Base-by-base conservation (phyloP, 1,140 invertebrate genomes). In the Tachypleus tridentatus region DNA sequence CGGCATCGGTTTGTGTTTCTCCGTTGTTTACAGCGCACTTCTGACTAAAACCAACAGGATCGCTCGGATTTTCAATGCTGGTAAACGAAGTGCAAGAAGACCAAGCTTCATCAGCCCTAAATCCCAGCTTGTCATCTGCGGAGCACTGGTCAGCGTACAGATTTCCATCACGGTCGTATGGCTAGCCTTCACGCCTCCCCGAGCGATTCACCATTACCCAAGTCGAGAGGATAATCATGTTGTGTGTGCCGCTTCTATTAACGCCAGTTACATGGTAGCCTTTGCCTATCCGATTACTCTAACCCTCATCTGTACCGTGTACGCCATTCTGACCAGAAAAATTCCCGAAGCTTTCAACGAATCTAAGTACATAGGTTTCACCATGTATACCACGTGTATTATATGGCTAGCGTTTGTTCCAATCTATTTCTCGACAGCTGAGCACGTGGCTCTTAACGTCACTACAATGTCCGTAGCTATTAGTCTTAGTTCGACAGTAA, bases 361-460 rank as follows among this genome's bases (percentile, higher is more conserved):
- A 78, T 92, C 89, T 68, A 93, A 95, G 69, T 80, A 80, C 77
- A 95, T 95, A 73, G 93, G 93, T 66, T 95, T 96, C 78, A 92
- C 92, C n/a, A 96, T 96, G 92, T 97, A 97, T 77, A 96, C 93
- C 4, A 93, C 90, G 4, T 93, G 89, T 73, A 86, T 93, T 49
- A 91, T 93, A 72, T 93, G 90, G 90, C 77, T 92, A 70, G 90
- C 90, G 5, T 93, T 93, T 77, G 87, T 93, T 29, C 89, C 90
- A n/a, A 80, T 92, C 47, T 93, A 91, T 75, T 76, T 92, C 74
- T 87, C 87, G 57, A 94, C 91, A 29, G 29, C 29, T 29, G 29
- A 29, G 29, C 29, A 29, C 29, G 4, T 88, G 87, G 54, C 10
- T 10, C 54, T 57, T 10, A 10, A 91, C 63, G 88, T 94, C 70